These are phyloP conservation scores for Venustoraphidia nigricollis DNA, from an alignment of 2,888 invertebrate genomes.

Conservation along the genomic window DNA sequence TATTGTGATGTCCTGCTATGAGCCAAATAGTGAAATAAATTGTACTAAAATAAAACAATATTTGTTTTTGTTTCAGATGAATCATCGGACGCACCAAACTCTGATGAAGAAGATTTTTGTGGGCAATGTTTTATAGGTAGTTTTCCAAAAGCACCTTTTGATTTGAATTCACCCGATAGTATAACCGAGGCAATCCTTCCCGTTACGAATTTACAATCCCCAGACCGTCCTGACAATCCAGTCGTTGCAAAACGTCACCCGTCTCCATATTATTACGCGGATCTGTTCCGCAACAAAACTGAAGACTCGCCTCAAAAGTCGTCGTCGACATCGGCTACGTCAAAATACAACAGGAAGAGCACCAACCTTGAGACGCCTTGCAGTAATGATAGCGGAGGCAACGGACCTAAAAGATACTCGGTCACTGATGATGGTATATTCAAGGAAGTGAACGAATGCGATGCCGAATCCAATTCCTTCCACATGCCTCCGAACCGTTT, in stretches of 20 bases:
- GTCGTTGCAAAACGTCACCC: slow-evolving; percentile 44
- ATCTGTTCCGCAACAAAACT: slow-evolving; percentile 40
- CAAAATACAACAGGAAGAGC: slow-evolving; percentile 45
- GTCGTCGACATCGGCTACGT: slow-evolving; percentile 15
- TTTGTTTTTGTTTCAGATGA: slow-evolving; percentile 21
- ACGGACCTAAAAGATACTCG: slow-evolving; percentile 47
- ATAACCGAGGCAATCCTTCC: slow-evolving; percentile 34
- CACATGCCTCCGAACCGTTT: slow-evolving; percentile 61
- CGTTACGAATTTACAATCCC: slow-evolving; percentile 31
- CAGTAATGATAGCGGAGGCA: slow-evolving; percentile 42
- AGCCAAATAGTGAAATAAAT: neutral
- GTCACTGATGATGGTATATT: slow-evolving; percentile 52
- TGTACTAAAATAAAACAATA: neutral
- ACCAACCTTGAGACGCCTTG: slow-evolving; percentile 60
- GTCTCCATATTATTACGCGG: slow-evolving; percentile 73
- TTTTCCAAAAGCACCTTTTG: slow-evolving; percentile 27
- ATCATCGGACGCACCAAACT: slow-evolving; percentile 25
- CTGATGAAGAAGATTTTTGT: slow-evolving; percentile 28
- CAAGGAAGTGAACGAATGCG: slow-evolving; percentile 17
- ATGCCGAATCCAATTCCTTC: slow-evolving; percentile 29
- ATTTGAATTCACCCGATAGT: slow-evolving; percentile 54
- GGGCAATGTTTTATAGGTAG: slow-evolving; percentile 14
- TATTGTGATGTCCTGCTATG: neutral
- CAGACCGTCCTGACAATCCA: slow-evolving; percentile 37
- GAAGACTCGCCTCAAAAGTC: slow-evolving; percentile 16